A percentile compares a stretch with the other conserved stretches of the same genome.
Evolutionary conservation across 92 coral and sea anemone species (phyloP).

Genomic region (Anthopleura xanthogrammica): DNA sequence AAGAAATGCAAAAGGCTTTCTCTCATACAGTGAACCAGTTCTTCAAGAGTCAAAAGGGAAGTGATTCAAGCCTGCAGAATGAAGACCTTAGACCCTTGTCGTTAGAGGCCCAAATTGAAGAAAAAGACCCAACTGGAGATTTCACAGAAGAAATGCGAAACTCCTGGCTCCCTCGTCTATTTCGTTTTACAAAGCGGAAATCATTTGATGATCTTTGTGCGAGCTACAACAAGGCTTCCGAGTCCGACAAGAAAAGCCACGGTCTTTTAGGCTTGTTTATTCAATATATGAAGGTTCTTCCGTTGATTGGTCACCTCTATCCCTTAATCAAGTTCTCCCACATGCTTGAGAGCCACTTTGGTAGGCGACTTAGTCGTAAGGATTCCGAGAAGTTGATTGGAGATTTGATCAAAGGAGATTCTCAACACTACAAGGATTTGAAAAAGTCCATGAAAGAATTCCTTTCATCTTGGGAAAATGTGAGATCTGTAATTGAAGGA

Average conservation of each 20-base stretch:
- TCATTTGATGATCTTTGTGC: slow-evolving; percentile 42
- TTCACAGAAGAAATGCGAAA: slow-evolving; percentile 24
- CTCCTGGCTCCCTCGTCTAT: slow-evolving; percentile 38
- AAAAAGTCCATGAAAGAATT: slow-evolving; percentile 30
- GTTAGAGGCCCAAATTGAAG: slow-evolving; percentile 35
- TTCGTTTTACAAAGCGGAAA: slow-evolving; percentile 37
- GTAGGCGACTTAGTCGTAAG: slow-evolving; percentile 65
- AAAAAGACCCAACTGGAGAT: slow-evolving; percentile 24
- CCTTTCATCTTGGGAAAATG: slow-evolving; percentile 45
- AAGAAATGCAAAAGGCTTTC: slow-evolving; percentile 5
- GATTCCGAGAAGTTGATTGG: slow-evolving; percentile 51
- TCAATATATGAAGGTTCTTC: slow-evolving; percentile 35
- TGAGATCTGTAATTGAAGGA: slow-evolving; percentile 37
- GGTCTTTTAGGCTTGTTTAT: slow-evolving; percentile 54
- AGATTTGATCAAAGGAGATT: slow-evolving; percentile 45
- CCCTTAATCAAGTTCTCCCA: slow-evolving; percentile 58
- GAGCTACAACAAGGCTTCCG: slow-evolving; percentile 23
- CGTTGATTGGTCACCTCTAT: slow-evolving; percentile 39
- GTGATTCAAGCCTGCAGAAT: background rate
- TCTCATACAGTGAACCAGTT: slow-evolving; percentile 13
- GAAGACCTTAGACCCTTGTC: background rate
- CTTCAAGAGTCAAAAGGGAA: slow-evolving; percentile 5
- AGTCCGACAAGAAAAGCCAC: slow-evolving; percentile 28
- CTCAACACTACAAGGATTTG: slow-evolving; percentile 4
- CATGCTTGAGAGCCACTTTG: slow-evolving; percentile 38